A percentile compares a stretch with the other conserved stretches of the same genome.
phyloP scores from a whole-genome alignment of 2,888 invertebrate species.

The Orthonevra nobilis region DNA sequence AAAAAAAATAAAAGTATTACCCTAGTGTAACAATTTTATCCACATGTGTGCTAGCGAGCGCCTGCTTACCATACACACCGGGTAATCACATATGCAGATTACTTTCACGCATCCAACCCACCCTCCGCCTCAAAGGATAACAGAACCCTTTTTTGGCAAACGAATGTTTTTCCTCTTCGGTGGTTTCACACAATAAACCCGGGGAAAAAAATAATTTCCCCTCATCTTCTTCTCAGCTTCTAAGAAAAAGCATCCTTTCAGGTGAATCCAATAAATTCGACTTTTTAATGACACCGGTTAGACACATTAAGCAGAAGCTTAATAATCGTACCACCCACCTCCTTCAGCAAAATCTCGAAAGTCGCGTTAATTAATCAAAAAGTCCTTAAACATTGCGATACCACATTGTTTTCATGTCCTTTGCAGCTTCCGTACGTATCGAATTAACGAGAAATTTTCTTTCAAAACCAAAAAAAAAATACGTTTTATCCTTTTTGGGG shows the following conservation, averaged over 20 bases:
- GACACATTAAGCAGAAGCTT: slow-evolving; percentile 30
- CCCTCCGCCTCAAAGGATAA: slow-evolving; percentile 12
- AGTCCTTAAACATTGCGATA: slow-evolving; percentile 47
- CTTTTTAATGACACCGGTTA: slow-evolving; percentile 59
- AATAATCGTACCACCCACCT: neutral
- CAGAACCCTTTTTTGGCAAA: slow-evolving; percentile 61
- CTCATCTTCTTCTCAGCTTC: neutral
- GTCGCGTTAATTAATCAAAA: slow-evolving; percentile 67
- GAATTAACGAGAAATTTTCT: slow-evolving; percentile 51
- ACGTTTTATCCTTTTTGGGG: too few species aligned
- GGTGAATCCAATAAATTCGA: slow-evolving; percentile 68
- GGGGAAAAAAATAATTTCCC: slow-evolving; percentile 3
- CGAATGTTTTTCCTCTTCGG: slow-evolving; percentile 67
- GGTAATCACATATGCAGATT: slow-evolving; percentile 70
- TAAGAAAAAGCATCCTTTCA: slow-evolving; percentile 41
- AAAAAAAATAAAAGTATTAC: too few species aligned
- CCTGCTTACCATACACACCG: slow-evolving; percentile 40
- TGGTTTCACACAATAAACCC: slow-evolving; percentile 59
- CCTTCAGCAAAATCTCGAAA: slow-evolving; percentile 8
- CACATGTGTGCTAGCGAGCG: slow-evolving; percentile 41
- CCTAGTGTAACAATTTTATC: slow-evolving; percentile 25
- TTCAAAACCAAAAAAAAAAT: slow-evolving; percentile 49
- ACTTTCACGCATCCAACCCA: slow-evolving; percentile 54
- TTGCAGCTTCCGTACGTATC: slow-evolving; percentile 37
- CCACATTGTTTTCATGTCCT: slow-evolving; percentile 22